Evolutionary conservation across 2,797 vertebrate genomes (phyloP).

Genomic region (Pseudochirops corinnae): DNA sequence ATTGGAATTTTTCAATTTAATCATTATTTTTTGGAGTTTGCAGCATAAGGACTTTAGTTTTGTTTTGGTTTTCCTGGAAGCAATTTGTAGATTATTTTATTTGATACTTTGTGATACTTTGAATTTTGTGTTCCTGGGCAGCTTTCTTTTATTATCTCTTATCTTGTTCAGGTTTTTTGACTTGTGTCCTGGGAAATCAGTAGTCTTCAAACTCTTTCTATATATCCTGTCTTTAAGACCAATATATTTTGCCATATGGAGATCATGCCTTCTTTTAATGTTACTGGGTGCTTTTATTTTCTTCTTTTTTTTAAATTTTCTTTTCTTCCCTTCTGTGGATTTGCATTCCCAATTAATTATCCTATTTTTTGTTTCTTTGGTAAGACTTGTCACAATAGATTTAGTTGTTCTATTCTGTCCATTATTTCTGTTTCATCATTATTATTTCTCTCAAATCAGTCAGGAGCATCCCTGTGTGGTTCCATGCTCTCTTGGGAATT

Average conservation of each 20-base stretch:
- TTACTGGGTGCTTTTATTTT: not conserved
- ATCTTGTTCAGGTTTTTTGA: not conserved
- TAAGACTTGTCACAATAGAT: not conserved
- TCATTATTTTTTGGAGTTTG: not conserved
- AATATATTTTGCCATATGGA: not conserved
- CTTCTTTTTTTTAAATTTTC: not conserved
- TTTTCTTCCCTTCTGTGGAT: not conserved
- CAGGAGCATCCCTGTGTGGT: not conserved
- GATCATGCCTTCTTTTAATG: not conserved
- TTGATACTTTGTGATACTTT: not conserved
- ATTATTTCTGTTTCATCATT: not conserved
- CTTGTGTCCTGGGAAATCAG: not conserved
- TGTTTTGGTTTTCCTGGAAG: not conserved
- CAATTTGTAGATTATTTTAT: not conserved
- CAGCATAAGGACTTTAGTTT: not conserved
- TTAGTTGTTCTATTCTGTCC: not conserved
- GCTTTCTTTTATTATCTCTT: not conserved
- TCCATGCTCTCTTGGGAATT: not conserved
- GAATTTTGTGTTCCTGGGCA: not conserved
- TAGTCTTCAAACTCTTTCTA: not conserved
- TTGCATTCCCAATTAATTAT: not conserved
- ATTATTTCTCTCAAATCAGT: not conserved
- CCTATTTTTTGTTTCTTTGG: not conserved
- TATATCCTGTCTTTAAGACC: not conserved
- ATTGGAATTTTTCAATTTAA: not conserved